These are phyloP conservation scores for Notolepis coatsorum DNA, from an alignment of 2,797 vertebrate species.

Conservation along the genomic window DNA sequence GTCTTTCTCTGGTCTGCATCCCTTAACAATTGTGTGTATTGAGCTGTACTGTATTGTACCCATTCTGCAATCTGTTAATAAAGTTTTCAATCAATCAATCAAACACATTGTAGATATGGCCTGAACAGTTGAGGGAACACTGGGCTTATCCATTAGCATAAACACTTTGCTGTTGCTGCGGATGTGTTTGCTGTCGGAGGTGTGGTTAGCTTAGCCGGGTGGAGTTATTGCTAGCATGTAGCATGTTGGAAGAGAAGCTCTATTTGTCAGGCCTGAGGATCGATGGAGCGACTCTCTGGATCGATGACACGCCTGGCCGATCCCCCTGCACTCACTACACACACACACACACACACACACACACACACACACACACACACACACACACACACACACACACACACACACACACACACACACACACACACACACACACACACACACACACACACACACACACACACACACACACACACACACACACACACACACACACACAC, in stretches of 20 bases:
- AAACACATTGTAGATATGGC: no score
- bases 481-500: conserved; percentile 25
- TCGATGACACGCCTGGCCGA: conserved; percentile 90
- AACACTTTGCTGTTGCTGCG: conserved; percentile 67
- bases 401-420: conserved; percentile 69
- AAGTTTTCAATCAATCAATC: no score
- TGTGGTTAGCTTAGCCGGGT: conserved; percentile 85
- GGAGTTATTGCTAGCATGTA: conserved; percentile 85
- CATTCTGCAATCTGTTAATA: no score
- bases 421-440: not conserved
- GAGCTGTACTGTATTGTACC: no score
- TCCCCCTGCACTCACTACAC: conserved; percentile 48
- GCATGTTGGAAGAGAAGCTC: conserved; percentile 81
- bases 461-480: not conserved
- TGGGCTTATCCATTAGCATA: conserved; percentile 16
- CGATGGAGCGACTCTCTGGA: conserved; percentile 89
- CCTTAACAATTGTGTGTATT: no score
- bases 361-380: conserved; percentile 70
- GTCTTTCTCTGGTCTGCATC: no score
- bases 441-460: not conserved
- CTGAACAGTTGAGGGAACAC: no score
- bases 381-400: conserved; percentile 49
- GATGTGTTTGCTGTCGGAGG: conserved; percentile 81
- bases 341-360: conserved; percentile 78
- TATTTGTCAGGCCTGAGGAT: conserved; percentile 90